Conservation (phyloP, 1,140 invertebrate species). For the Drosophila kikkawai region DNA sequence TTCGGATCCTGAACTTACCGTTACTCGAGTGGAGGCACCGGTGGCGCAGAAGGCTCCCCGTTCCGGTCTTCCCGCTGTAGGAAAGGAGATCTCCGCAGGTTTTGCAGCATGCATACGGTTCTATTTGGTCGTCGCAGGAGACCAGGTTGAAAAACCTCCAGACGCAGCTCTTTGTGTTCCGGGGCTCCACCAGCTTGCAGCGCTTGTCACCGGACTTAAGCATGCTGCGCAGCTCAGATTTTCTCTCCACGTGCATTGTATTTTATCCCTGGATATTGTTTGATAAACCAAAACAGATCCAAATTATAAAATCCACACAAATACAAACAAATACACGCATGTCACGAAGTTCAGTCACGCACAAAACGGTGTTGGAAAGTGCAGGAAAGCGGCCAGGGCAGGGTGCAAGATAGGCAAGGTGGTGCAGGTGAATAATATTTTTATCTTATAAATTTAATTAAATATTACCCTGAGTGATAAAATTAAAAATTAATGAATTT, state of each 20-base stretch:
- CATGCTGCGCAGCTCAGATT: conserved; percentile 61
- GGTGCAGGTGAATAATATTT: neutral
- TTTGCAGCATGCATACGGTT: conserved; percentile 74
- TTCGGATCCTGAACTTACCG: conserved; percentile 72
- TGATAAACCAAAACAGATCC: conserved; percentile 14
- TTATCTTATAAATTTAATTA: neutral
- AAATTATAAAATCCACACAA: conserved; percentile 49
- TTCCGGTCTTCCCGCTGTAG: conserved; percentile 71
- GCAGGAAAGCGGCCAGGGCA: neutral
- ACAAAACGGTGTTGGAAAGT: conserved; percentile 69
- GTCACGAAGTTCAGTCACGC: conserved; percentile 77
- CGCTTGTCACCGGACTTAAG: conserved; percentile 68
- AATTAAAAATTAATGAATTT: no score
- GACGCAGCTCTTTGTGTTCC: conserved; percentile 72
- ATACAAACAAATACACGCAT: conserved; percentile 56
- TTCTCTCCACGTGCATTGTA: conserved; percentile 68
- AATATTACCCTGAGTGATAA: no score
- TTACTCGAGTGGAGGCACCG: conserved; percentile 70
- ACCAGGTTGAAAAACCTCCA: conserved; percentile 75
- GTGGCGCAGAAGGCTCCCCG: conserved; percentile 70
- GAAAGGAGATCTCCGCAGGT: conserved; percentile 71
- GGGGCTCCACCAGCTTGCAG: conserved; percentile 67
- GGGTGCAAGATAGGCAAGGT: conserved; percentile 4
- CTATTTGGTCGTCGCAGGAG: conserved; percentile 64
- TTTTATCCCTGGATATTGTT: neutral